phyloP scores from a whole-genome alignment of 2,888 invertebrate species.

The Branchipolynoe longqiensis region DNA sequence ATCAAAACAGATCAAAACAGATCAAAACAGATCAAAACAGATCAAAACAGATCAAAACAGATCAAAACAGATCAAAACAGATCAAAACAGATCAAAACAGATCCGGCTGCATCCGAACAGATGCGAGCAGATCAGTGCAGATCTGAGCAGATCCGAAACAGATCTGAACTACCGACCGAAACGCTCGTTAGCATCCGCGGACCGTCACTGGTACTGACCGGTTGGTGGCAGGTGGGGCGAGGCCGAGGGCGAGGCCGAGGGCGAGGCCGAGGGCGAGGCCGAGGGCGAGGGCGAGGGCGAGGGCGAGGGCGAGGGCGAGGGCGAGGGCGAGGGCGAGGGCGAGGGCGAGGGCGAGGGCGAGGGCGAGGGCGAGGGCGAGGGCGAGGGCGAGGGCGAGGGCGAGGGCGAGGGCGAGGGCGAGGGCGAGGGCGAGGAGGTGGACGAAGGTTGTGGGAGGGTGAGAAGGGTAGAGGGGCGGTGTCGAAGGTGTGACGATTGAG shows the following conservation, averaged over 20 bases:
- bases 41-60: no score
- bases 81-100: no score
- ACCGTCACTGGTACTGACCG: background rate
- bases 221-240: background rate
- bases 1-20: no score
- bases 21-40: no score
- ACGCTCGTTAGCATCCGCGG: constrained; percentile 41
- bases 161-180: constrained; percentile 13
- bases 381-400: constrained; percentile 10
- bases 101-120: no score
- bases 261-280: background rate
- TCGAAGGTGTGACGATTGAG: background rate
- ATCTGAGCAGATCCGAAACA: no score
- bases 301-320: background rate
- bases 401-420: background rate
- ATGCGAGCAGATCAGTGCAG: background rate
- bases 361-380: no score
- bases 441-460: background rate
- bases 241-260: background rate
- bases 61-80: no score
- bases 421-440: background rate
- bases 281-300: background rate
- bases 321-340: no score
- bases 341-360: no score
- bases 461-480: constrained; percentile 1